Percentiles rank a stretch among this genome's conserved stretches.
phyloP scores from a whole-genome alignment of 2,888 invertebrate species.

The Andrena bicolor region DNA sequence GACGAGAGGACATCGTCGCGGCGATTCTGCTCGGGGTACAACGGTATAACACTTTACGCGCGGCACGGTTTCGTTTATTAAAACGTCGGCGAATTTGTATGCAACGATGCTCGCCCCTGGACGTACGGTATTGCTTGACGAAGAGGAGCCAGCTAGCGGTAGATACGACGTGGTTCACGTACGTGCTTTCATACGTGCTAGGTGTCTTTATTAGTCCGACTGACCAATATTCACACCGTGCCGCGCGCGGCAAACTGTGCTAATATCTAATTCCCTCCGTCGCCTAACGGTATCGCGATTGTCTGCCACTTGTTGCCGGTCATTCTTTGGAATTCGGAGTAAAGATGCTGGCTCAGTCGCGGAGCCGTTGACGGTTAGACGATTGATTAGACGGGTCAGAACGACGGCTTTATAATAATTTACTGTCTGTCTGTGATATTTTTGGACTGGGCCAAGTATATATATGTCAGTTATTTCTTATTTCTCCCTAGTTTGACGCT shows the following conservation, averaged over 20 bases:
- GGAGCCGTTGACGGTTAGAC: background rate
- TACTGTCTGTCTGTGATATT: no score
- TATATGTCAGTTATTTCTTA: no score
- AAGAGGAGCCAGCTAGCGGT: slow-evolving; percentile 75
- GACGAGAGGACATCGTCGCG: background rate
- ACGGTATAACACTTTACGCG: slow-evolving; percentile 27
- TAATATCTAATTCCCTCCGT: slow-evolving; percentile 21
- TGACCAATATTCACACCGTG: slow-evolving; percentile 53
- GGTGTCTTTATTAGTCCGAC: slow-evolving; percentile 50
- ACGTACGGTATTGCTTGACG: slow-evolving; percentile 68
- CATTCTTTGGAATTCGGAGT: background rate
- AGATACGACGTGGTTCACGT: slow-evolving; percentile 60
- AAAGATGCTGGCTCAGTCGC: background rate
- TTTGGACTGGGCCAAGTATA: no score
- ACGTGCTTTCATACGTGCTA: slow-evolving; percentile 58
- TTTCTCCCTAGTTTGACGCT: no score
- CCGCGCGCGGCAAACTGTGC: slow-evolving; percentile 20
- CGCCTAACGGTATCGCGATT: slow-evolving; percentile 39
- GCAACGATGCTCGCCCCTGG: slow-evolving; percentile 48
- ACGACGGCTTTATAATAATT: no score
- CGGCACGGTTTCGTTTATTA: slow-evolving; percentile 51
- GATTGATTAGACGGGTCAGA: background rate
- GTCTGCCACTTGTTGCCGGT: background rate
- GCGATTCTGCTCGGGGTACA: background rate
- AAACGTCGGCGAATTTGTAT: slow-evolving; percentile 62